These are phyloP conservation scores for Chlorodrepanis virens DNA, from an alignment of 2,113 vertebrate genomes.

Conservation along the genomic window DNA sequence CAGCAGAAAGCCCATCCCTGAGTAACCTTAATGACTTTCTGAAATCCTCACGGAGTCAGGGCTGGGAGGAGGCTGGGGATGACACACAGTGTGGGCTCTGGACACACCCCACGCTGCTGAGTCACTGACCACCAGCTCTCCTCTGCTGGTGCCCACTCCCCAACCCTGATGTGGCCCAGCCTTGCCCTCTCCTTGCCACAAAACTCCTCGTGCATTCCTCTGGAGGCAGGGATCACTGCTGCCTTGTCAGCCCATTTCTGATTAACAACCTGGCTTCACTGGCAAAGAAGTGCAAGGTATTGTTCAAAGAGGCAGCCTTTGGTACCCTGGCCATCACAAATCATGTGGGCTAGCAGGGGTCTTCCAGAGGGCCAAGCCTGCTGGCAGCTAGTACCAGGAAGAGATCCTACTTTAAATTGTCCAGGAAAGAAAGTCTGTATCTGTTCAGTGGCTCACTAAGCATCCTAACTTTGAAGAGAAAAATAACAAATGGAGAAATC, in stretches of 20 bases:
- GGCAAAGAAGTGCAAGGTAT: neutral
- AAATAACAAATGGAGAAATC: neutral
- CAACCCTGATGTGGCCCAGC: rapidly evolving
- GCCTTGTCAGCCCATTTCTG: neutral
- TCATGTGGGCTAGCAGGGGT: rapidly evolving
- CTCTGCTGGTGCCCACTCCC: neutral
- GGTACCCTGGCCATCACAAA: rapidly evolving
- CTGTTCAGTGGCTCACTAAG: neutral
- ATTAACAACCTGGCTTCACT: neutral
- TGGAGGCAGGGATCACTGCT: neutral
- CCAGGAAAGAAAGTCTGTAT: neutral
- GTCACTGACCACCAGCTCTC: rapidly evolving
- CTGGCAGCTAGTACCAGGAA: neutral
- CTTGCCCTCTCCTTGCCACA: neutral
- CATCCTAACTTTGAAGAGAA: neutral
- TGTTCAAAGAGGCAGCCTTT: neutral
- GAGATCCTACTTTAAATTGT: neutral
- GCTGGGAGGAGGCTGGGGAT: neutral
- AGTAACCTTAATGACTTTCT: neutral
- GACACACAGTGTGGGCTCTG: rapidly evolving
- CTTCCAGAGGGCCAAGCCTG: neutral
- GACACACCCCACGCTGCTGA: rapidly evolving
- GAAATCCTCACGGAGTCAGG: rapidly evolving
- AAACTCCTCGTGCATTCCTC: neutral
- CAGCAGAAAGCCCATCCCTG: neutral